A percentile compares a stretch with the other conserved stretches of the same genome.
phyloP scores from a whole-genome alignment of 2,797 vertebrate species.

The Triplophysa yarkandensis region DNA sequence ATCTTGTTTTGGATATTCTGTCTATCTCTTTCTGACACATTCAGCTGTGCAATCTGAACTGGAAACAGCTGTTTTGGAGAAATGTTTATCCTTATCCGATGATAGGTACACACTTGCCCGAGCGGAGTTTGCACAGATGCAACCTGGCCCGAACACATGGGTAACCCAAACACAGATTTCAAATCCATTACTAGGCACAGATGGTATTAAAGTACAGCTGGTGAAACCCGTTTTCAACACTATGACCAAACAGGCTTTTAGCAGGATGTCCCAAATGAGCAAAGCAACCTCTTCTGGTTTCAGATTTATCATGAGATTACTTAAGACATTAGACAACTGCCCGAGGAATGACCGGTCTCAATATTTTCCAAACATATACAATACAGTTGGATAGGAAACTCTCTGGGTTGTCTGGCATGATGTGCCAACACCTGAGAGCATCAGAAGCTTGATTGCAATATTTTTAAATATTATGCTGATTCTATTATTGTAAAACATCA shows the following conservation, averaged over 20 bases:
- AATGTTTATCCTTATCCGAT: not conserved
- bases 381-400: not conserved
- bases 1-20: not conserved
- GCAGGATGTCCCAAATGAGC: too few relatives aligned
- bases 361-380: not conserved
- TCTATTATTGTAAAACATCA: not conserved
- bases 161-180: constrained; percentile 7
- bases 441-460: not conserved
- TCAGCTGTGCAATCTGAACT: not conserved
- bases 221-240: constrained; percentile 8
- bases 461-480: not conserved
- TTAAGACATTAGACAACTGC: not conserved
- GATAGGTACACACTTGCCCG: not conserved
- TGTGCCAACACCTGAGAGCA: not conserved
- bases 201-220: constrained; percentile 27
- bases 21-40: not conserved
- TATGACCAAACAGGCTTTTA: not conserved
- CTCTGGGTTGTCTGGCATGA: not conserved
- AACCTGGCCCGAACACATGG: not conserved
- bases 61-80: not conserved
- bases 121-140: not conserved
- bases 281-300: constrained; percentile 2
- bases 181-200: constrained; percentile 13
- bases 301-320: not conserved
- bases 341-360: not conserved